Percentiles rank a stretch among this genome's conserved stretches.
phyloP scores from a whole-genome alignment of 1,140 invertebrate species.

The Fopius arisanus region DNA sequence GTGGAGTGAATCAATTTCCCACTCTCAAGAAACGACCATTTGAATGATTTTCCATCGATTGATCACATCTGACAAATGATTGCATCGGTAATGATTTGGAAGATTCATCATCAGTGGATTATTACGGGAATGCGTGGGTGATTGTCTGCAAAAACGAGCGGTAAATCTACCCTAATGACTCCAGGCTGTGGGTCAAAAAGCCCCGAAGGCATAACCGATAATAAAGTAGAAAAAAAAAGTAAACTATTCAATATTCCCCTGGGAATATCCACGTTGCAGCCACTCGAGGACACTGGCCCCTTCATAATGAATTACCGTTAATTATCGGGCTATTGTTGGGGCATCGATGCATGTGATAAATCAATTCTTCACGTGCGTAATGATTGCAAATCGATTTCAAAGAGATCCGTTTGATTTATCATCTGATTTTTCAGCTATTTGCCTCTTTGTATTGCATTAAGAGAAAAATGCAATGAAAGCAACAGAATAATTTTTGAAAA shows the following conservation, averaged over 20 bases:
- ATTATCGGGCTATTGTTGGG: background rate
- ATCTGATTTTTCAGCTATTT: no score
- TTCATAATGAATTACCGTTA: slow-evolving; percentile 6
- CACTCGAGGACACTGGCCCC: slow-evolving; percentile 25
- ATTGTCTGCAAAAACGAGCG: background rate
- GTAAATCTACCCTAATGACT: slow-evolving; percentile 36
- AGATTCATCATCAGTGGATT: no score
- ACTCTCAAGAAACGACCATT: no score
- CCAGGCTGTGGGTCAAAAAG: slow-evolving; percentile 52
- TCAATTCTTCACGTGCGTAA: background rate
- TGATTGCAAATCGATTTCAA: no score
- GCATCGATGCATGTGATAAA: background rate
- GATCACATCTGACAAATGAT: no score
- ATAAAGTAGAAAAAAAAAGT: background rate
- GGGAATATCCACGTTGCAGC: background rate
- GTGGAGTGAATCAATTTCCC: no score
- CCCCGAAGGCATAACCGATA: slow-evolving; percentile 41
- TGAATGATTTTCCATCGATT: no score
- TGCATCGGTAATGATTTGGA: no score
- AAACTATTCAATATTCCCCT: background rate
- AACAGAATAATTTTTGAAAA: no score
- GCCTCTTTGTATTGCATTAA: no score
- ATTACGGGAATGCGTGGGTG: background rate
- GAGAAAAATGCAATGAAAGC: no score
- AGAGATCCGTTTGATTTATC: no score